These are phyloP conservation scores for Caenorhabditis wallacei DNA, from an alignment of 2,888 invertebrate species.

Conservation along the genomic window DNA sequence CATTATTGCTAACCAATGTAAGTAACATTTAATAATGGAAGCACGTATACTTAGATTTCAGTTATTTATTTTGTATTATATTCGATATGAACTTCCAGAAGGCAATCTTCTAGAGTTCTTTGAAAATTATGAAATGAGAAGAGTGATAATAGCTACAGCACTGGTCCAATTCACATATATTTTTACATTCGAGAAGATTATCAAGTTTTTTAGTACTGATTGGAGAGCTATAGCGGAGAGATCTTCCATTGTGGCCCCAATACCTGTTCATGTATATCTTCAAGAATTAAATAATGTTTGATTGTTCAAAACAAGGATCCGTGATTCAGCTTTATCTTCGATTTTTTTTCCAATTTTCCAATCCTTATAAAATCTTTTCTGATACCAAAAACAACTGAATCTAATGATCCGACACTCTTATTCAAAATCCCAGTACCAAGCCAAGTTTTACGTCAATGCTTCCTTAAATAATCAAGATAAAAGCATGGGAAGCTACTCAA, in stretches of 20 bases:
- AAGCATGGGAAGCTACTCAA: background rate
- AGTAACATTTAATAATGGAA: too few species aligned
- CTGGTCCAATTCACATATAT: conserved; percentile 31
- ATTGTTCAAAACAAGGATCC: background rate
- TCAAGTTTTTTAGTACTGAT: conserved; percentile 1
- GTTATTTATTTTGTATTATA: conserved; percentile 9
- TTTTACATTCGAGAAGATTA: conserved; percentile 21
- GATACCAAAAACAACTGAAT: conserved; percentile 4
- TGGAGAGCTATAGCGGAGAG: background rate
- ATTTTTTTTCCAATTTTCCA: background rate
- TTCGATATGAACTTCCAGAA: background rate
- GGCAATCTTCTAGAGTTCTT: background rate
- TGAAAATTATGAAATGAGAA: conserved; percentile 32
- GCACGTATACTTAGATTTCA: background rate
- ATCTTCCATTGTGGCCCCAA: background rate
- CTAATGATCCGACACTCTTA: background rate
- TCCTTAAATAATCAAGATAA: background rate
- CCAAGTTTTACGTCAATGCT: conserved; percentile 26
- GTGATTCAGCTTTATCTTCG: too few species aligned
- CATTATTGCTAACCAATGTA: conserved; percentile 31
- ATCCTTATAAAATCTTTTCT: background rate
- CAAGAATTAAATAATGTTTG: background rate
- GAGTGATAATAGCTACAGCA: conserved; percentile 16
- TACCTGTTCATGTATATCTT: background rate
- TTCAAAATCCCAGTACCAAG: background rate